phyloP scores from a whole-genome alignment of 2,888 invertebrate genomes.

The Dexiosoma caninum region DNA sequence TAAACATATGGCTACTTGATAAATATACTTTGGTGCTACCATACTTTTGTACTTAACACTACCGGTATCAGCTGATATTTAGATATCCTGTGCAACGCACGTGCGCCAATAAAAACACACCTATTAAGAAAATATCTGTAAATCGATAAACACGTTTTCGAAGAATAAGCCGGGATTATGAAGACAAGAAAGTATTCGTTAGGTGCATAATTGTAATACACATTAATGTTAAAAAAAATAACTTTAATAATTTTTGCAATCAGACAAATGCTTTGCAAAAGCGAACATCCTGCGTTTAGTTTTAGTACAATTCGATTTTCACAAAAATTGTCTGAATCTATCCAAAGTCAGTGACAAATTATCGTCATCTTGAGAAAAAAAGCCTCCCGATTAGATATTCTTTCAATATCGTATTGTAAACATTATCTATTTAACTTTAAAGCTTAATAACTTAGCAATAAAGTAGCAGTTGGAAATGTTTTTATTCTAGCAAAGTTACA shows the following conservation, averaged over 20 bases:
- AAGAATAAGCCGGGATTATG: conserved; percentile 24
- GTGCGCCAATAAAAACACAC: no score
- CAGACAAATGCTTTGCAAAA: conserved; percentile 68
- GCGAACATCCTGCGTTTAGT: conserved; percentile 68
- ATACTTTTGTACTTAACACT: no score
- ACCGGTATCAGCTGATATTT: no score
- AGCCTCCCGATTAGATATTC: background rate
- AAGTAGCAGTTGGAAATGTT: conserved; percentile 25
- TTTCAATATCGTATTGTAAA: background rate
- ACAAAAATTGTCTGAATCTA: conserved; percentile 75
- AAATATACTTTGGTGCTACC: no score
- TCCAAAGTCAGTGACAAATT: conserved; percentile 72
- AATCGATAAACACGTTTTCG: no score
- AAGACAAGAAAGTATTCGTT: conserved; percentile 50
- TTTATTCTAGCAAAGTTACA: conserved; percentile 52
- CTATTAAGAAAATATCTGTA: no score
- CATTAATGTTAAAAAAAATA: background rate
- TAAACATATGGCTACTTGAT: no score
- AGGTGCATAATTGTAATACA: background rate
- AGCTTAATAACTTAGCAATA: conserved; percentile 13
- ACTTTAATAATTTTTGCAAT: conserved; percentile 28
- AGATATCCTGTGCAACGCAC: no score
- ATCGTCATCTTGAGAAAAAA: conserved; percentile 71
- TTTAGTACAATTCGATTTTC: conserved; percentile 64
- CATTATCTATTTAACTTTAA: conserved; percentile 20